Base-by-base conservation (phyloP, 2,888 invertebrate genomes). In the Zootermopsis nevadensis region DNA sequence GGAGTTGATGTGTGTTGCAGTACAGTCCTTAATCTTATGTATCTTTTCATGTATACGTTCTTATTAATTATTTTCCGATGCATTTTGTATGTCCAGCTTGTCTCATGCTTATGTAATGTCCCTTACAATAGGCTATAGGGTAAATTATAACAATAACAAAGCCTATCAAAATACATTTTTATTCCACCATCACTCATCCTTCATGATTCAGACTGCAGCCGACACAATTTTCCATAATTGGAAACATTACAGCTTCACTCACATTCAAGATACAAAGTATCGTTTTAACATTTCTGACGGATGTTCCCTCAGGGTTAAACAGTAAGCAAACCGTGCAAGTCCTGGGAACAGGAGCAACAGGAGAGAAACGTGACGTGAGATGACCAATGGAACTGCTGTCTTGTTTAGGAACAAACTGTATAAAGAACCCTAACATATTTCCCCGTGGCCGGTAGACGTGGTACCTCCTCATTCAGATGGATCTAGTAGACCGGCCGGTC, bases 361-460 rank as follows among this genome's bases (percentile, higher is more conserved):
- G 74, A 74, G 69, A 38, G 24, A 35, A 1, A 74, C 74, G 74
- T 74, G 74, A 74, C 33, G 74, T 74, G 38, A 74, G 74, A 74
- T 38, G 74, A 74, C 74, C 74, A 74, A 38, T 38, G 38, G 60
- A 22, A 24, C 53, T 24, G 7, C 60, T 60, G 60, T 35, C 74
- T 31, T 69, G 33, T 69, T 69, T 22, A 2, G 33, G 33, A 38
- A 22, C 42, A 38, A 35, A 74, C 74, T 33, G 74, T 38, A 33
- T 38, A 38, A 74, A 74, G 38, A 33, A 33, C 74, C 74, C 42
- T 74, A 74, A 74, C 74, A 38, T 74, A 22, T 38, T 74, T 38
- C n/a, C 74, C 33, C 30, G 22, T 33, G 33, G 35, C 72, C 10
- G 19, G 4, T 53, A 15, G 3, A 53, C 53, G 53, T 53, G 53